Evolutionary conservation across 2,888 invertebrate genomes (phyloP), one percentile per base, ranked within the genome.

Genomic region (Frankliniella fusca): DNA sequence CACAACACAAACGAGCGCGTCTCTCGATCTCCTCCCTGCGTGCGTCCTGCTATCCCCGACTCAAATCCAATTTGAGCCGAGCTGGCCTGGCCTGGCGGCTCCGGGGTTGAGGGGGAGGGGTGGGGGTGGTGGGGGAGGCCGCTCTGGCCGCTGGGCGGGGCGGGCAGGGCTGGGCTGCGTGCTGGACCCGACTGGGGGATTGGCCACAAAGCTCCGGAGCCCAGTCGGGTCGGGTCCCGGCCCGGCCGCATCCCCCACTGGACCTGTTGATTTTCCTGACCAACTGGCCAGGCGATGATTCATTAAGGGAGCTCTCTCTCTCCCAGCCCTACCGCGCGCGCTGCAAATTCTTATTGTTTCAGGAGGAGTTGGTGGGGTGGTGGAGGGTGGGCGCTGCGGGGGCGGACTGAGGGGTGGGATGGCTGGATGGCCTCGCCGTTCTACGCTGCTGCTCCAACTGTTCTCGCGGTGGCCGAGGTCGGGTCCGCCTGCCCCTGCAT

Each of bases 211-310:
- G 70, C 70, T 23, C 65, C n/a, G 65, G 65, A 15, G n/a, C 70
- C n/a, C 70, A 20, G 70, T 10, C 70, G 9, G 5, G 70, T 23
- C 70, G n/a, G 70, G 70, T 2, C 65, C n/a, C 65, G 65, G 65
- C 11, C 70, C 70, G 70, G 23, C 70, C 70, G 11, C n/a, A 18
- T 54, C 54, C 54, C n/a, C 61, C 61, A 61, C 61, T 61, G 11
- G 70, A 76, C 70, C 70, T 76, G 70, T 76, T 76, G 70, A 76
- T 76, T 76, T 27, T 76, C 70, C 70, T 76, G 70, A 76, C 70
- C 70, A 76, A 76, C 70, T 76, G 70, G 70, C 70, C 70, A 54
- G 70, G 70, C 27, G 70, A 76, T 76, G 70, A 76, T 76, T 76
- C 70, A 76, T 76, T 76, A 76, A 76, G 54, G 54, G 15, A 12